Conservation (phyloP, 2,113 vertebrate genomes). For the Myocastor coypus region DNA sequence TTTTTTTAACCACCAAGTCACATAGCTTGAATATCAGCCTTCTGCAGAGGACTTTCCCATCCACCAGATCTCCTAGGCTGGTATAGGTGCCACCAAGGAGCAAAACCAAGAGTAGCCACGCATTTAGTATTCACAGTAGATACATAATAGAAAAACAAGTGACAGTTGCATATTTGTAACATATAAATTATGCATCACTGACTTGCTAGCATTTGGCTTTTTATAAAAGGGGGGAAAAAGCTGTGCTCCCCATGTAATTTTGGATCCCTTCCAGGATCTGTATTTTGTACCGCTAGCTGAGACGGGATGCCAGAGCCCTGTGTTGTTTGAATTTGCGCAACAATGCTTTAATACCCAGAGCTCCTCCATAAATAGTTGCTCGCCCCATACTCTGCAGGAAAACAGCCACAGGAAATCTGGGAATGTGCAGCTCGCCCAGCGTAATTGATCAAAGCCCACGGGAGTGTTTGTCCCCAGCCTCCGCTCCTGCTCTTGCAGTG, state of each 20-base stretch:
- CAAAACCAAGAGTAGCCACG: neutral
- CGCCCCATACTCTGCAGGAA: conserved; percentile 84
- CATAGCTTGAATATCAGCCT: neutral
- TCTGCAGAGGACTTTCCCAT: neutral
- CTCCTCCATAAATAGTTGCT: conserved; percentile 89
- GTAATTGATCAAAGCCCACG: conserved; percentile 83
- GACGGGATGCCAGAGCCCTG: conserved; percentile 81
- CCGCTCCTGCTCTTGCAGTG: conserved; percentile 47
- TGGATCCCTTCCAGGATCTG: conserved; percentile 82
- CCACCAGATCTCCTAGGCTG: neutral
- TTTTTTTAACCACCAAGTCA: neutral
- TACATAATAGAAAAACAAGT: conserved; percentile 57
- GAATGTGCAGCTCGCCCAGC: conserved; percentile 82
- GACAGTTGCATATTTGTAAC: conserved; percentile 70
- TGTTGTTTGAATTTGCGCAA: conserved; percentile 87
- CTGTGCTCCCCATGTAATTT: conserved; percentile 67
- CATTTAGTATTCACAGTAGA: conserved; percentile 69
- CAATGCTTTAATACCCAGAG: conserved; percentile 84
- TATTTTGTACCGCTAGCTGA: conserved; percentile 79
- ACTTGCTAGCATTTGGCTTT: conserved; percentile 75
- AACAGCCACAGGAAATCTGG: conserved; percentile 87
- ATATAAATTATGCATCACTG: conserved; percentile 75
- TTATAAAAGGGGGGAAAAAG: neutral
- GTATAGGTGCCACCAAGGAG: neutral
- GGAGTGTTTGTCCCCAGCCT: conserved; percentile 67